phyloP scores from a whole-genome alignment of 2,888 invertebrate genomes.

The Brassicogethes aeneus region DNA sequence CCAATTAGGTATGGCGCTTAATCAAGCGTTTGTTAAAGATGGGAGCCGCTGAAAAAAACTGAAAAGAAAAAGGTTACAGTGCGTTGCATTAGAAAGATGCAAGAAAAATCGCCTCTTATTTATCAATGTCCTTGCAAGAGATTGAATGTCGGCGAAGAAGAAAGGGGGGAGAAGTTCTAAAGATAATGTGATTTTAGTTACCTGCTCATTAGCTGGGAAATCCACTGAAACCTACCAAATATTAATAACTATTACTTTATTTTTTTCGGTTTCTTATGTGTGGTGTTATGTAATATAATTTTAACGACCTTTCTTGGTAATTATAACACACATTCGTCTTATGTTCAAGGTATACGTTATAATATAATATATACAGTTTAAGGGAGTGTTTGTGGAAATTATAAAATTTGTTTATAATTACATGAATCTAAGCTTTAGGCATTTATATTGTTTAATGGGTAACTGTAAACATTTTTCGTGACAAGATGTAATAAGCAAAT shows the following conservation, averaged over 20 bases:
- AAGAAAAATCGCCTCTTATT: conserved; percentile 49
- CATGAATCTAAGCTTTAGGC: no score
- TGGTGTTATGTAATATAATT: not conserved
- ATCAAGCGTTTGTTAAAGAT: not conserved
- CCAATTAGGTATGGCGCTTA: not conserved
- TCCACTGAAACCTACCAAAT: not conserved
- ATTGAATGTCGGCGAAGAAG: conserved; percentile 37
- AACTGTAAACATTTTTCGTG: no score
- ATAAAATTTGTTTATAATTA: no score
- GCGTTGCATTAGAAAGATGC: conserved; percentile 16
- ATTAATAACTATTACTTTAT: not conserved
- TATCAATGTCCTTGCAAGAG: conserved; percentile 43
- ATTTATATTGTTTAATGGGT: no score
- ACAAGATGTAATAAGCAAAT: no score
- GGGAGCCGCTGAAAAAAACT: conserved; percentile 1
- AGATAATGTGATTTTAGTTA: conserved; percentile 41
- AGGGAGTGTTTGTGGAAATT: no score
- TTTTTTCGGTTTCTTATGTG: not conserved
- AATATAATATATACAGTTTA: no score
- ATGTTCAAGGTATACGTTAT: no score
- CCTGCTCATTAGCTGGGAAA: conserved; percentile 34
- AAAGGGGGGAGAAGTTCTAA: conserved; percentile 25
- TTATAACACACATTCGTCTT: not conserved
- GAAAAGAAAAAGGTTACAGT: not conserved
- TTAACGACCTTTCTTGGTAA: not conserved